These are phyloP conservation scores for Phrynosoma blainvillii DNA, from an alignment of 2,113 vertebrate species.

Conservation along the genomic window DNA sequence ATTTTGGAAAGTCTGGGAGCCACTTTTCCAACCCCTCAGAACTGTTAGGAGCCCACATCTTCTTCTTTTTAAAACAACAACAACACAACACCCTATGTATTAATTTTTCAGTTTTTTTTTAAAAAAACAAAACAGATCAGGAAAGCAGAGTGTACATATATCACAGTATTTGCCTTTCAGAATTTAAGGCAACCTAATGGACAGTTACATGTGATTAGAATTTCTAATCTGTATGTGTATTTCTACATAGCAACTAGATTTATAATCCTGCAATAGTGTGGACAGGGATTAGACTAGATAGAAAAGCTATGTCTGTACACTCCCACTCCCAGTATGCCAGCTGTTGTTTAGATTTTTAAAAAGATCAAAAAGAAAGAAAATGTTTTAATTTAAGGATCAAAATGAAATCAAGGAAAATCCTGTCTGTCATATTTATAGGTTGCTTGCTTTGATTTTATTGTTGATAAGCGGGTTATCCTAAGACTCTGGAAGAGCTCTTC, in stretches of 20 bases:
- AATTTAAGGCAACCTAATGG: neutral
- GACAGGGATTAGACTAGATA: neutral
- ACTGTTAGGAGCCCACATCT: no score
- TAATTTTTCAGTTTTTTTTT: no score
- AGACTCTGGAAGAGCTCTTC: neutral
- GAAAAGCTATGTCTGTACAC: neutral
- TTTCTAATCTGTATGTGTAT: neutral
- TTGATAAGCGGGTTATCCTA: conserved; percentile 12
- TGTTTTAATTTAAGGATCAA: conserved; percentile 18
- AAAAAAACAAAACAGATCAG: neutral
- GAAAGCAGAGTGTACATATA: neutral
- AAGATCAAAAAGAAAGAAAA: neutral
- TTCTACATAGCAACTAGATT: neutral
- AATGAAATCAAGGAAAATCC: conserved; percentile 4
- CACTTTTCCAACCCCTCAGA: no score
- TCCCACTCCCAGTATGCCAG: neutral
- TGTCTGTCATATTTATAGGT: neutral
- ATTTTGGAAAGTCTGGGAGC: no score
- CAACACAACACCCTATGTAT: no score
- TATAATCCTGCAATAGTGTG: neutral
- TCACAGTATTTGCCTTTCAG: neutral
- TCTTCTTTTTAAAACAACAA: no score
- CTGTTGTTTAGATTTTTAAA: neutral
- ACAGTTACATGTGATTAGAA: neutral
- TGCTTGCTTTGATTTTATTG: conserved; percentile 15